Base-by-base conservation (phyloP, 2,888 invertebrate species). In the Acanthosepion esculentum region DNA sequence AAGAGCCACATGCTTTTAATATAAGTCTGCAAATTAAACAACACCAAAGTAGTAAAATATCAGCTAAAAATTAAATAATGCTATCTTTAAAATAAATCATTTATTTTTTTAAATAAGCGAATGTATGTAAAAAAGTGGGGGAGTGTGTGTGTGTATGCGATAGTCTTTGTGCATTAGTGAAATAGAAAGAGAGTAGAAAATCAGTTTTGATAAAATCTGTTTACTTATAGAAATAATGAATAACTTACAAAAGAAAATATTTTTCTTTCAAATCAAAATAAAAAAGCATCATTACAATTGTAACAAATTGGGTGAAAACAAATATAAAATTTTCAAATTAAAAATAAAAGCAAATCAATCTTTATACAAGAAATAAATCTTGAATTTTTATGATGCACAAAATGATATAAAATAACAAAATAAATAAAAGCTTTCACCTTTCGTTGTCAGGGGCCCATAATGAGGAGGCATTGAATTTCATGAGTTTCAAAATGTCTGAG, bases 301-400 rank as follows among this genome's bases (percentile, higher is more conserved):
- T 15, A 78, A 78, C 4, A 78, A 78, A 78, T 33, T 78, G 12
- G n/a, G 3, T 15, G 78, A 78, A n/a, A 78, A 78, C 78, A n/a
- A n/a, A 78, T n/a, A 78, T 10, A 78, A 33, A n/a, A 78, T 59
- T 10, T 78, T 78, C 12, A 78, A 78, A 78, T 78, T 78, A 78
- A 33, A 78, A 78, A 78, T 78, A n/a, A 15, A 78, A 33, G n/a
- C 8, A 78, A 78, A 78, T 78, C n/a, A 78, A 33, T n/a, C 3
- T 78, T n/a, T n/a, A n/a, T 78, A 78, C 78, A 78, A 78, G 78
- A 78, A 78, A 78, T 18, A 78, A n/a, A 78, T 78, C 78, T 78
- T 78, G 78, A 78, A 29, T 78, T 78, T 78, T 78, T 29, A 78
- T 78, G 64, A 29, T 78, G 26, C 64, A 78, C 8, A 78, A n/a